Conservation (phyloP, 2,113 vertebrate genomes). For the Seriola quinqueradiata region DNA sequence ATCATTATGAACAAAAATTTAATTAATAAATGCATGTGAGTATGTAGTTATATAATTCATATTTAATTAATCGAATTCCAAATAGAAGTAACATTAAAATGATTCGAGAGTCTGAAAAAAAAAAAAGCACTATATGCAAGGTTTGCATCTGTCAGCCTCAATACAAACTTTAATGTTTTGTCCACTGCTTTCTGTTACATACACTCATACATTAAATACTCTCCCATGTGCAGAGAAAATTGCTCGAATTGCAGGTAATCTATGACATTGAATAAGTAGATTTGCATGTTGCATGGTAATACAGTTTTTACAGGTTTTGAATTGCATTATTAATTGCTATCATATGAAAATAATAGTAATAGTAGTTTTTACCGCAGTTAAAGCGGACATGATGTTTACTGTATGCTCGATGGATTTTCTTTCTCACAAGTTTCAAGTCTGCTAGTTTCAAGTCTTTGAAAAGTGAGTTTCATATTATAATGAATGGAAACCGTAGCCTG, state of each 20-base stretch:
- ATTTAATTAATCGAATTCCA: too few species aligned
- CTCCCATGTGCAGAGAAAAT: neutral
- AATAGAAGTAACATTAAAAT: too few species aligned
- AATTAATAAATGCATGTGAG: too few species aligned
- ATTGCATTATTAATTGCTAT: neutral
- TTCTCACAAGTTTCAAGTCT: constrained; percentile 37
- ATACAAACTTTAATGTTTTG: too few species aligned
- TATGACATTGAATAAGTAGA: neutral
- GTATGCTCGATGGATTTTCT: constrained; percentile 14
- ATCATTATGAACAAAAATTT: too few species aligned
- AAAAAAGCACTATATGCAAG: too few species aligned
- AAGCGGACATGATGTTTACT: neutral
- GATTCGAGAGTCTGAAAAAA: too few species aligned
- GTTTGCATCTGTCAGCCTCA: too few species aligned
- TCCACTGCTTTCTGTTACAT: too few species aligned
- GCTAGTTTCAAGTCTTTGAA: constrained; percentile 22
- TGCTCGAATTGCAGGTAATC: neutral
- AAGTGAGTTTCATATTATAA: constrained; percentile 22
- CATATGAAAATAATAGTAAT: neutral
- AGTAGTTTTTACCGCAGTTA: neutral
- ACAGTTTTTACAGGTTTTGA: too few species aligned
- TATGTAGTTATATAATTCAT: too few species aligned
- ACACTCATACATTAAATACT: too few species aligned
- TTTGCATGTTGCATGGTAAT: neutral
- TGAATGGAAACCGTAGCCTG: constrained; percentile 22